A percentile compares a stretch with the other conserved stretches of the same genome.
Conservation (phyloP, 2,113 vertebrate genomes). For the Nestor notabilis region DNA sequence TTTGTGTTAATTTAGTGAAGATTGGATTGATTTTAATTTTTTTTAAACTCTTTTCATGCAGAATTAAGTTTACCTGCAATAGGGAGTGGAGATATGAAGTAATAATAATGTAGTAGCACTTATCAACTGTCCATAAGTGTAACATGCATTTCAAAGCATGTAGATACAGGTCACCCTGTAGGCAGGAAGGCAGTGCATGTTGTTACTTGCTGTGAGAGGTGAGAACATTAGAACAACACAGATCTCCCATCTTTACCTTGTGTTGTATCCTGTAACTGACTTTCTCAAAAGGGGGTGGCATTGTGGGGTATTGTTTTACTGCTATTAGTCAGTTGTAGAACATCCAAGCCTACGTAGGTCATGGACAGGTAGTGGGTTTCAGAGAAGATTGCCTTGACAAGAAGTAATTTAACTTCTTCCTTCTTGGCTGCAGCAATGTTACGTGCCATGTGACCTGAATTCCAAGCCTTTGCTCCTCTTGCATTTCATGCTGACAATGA, state of each 20-base stretch:
- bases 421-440: slow-evolving; percentile 81
- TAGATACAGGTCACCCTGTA: not conserved
- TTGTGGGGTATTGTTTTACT: not conserved
- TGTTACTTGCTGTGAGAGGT: not conserved
- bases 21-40: not conserved
- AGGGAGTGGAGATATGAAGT: not conserved
- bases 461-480: slow-evolving; percentile 88
- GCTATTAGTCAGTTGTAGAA: not conserved
- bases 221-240: not conserved
- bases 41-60: not conserved
- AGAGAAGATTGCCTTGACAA: not conserved
- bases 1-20: not conserved
- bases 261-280: not conserved
- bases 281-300: not conserved
- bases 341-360: not conserved
- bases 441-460: slow-evolving; percentile 85
- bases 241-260: not conserved
- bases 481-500: slow-evolving; percentile 82
- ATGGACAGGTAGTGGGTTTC: not conserved
- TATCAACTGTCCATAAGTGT: not conserved
- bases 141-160: not conserved
- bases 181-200: not conserved
- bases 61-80: not conserved
- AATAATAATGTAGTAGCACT: not conserved
- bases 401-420: not conserved